Evolutionary conservation across 2,113 vertebrate genomes (phyloP), one percentile per base, ranked within the genome.

Genomic region (Zingel zingel): DNA sequence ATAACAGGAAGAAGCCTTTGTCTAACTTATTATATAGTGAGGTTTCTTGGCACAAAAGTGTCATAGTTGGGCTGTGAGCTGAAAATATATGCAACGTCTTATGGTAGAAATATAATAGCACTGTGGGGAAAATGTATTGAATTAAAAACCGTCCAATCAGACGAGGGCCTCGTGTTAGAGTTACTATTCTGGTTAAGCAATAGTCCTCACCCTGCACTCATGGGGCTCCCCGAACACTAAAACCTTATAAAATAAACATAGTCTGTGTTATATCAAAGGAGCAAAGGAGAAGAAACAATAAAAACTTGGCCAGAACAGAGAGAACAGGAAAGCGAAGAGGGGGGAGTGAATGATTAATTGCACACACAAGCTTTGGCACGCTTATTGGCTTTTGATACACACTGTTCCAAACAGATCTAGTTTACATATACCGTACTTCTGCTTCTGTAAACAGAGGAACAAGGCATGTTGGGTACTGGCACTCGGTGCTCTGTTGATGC

Each of bases 381-480:
- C 51, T 83, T 36, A 36, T 62, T 82, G 83, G 15, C 25, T 58
- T 74, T 54, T 27, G 23, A 86, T 45, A 91, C 89, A 89, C 14
- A 1, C 33, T 89, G 91, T 92, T 92, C 89, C 81, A 53, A 71
- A 33, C 21, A 36, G 86, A 58, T 47, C 62, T 69, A 11, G 57
- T 83, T 81, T 62, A 69, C 77, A 78, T 82, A 51, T 36, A 51
- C 54, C 12, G 58, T 27, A 43, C 62, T 68, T n/a, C 21, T 6
- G 54, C 50, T 73, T 72, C 36, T 81, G 30, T 87, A 81, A 89
- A 89, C 82, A 88, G 57, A 73, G 63, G 66, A 78, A 27, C 74
- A 64, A 69, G 64, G 79, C 80, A 86, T 83, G 66, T 9, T 83
- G 81, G 74, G 45, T 56, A 47, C 47, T 76, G 59, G 67, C 51